These are phyloP conservation scores for Melangyna quadrimaculata DNA, from an alignment of 2,888 invertebrate genomes.

Conservation along the genomic window DNA sequence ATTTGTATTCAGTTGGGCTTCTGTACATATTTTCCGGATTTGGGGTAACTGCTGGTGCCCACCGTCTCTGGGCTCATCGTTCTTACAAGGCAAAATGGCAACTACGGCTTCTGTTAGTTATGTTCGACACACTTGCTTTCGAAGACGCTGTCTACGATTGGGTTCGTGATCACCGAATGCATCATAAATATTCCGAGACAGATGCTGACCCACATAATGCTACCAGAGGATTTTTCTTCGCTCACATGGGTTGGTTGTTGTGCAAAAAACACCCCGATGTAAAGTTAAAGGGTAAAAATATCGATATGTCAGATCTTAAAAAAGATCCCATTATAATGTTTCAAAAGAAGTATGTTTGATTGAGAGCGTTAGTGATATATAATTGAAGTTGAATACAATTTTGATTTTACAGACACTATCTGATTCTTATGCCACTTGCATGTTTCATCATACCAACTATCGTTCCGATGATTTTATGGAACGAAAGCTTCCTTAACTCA, in stretches of 20 bases:
- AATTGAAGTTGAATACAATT: neutral
- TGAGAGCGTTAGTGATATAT: too few species aligned
- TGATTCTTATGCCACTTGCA: slow-evolving; percentile 86
- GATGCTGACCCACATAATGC: slow-evolving; percentile 96
- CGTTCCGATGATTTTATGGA: slow-evolving; percentile 90
- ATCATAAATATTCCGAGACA: slow-evolving; percentile 94
- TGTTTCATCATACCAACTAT: slow-evolving; percentile 90
- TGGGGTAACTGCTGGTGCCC: slow-evolving; percentile 97
- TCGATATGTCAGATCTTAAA: slow-evolving; percentile 90
- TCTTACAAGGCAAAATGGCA: slow-evolving; percentile 96
- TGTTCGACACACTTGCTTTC: slow-evolving; percentile 93
- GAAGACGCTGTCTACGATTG: slow-evolving; percentile 89
- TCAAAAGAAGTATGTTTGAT: slow-evolving; percentile 88
- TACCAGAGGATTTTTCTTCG: slow-evolving; percentile 95
- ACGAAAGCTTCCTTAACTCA: slow-evolving; percentile 86
- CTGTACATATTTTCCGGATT: slow-evolving; percentile 84
- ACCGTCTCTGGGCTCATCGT: slow-evolving; percentile 95
- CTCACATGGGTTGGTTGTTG: slow-evolving; percentile 95
- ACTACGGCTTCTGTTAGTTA: slow-evolving; percentile 87
- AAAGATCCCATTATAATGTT: slow-evolving; percentile 89
- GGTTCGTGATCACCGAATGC: slow-evolving; percentile 89
- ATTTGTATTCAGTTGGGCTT: neutral
- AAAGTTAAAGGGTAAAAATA: slow-evolving; percentile 88
- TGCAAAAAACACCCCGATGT: slow-evolving; percentile 93
- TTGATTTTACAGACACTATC: slow-evolving; percentile 84